Conservation (phyloP, 2,797 vertebrate species). For the Furcifer pardalis region DNA sequence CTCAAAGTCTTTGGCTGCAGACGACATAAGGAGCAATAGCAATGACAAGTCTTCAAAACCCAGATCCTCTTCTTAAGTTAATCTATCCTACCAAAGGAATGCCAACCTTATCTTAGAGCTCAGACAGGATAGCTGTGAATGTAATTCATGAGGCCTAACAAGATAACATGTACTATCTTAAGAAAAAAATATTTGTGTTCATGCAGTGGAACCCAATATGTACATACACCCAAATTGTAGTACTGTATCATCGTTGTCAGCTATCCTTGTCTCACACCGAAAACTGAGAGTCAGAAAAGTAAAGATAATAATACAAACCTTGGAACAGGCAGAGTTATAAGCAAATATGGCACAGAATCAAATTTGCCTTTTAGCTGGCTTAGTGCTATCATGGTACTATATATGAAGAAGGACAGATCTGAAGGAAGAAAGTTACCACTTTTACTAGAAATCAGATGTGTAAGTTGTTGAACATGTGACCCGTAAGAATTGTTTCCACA, state of each 20-base stretch:
- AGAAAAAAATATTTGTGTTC: background rate
- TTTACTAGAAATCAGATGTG: background rate
- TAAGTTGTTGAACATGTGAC: background rate
- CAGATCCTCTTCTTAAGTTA: background rate
- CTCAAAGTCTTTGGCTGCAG: background rate
- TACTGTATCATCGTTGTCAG: background rate
- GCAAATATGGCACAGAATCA: background rate
- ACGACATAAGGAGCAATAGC: background rate
- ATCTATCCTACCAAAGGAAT: constrained; percentile 4
- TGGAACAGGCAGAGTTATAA: background rate
- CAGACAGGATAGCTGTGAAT: background rate
- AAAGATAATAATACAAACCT: no score
- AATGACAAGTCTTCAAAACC: background rate
- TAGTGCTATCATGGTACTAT: background rate
- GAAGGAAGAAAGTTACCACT: background rate
- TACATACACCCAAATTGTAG: background rate
- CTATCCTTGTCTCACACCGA: background rate
- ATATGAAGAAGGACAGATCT: background rate
- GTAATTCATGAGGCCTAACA: background rate
- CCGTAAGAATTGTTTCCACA: background rate
- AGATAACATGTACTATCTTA: constrained; percentile 1
- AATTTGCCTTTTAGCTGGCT: background rate
- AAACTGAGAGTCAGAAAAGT: background rate
- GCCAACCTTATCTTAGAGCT: constrained; percentile 19
- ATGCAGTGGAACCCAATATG: background rate